These are phyloP conservation scores for Acleris holmiana DNA, from an alignment of 2,888 invertebrate genomes.

Conservation along the genomic window DNA sequence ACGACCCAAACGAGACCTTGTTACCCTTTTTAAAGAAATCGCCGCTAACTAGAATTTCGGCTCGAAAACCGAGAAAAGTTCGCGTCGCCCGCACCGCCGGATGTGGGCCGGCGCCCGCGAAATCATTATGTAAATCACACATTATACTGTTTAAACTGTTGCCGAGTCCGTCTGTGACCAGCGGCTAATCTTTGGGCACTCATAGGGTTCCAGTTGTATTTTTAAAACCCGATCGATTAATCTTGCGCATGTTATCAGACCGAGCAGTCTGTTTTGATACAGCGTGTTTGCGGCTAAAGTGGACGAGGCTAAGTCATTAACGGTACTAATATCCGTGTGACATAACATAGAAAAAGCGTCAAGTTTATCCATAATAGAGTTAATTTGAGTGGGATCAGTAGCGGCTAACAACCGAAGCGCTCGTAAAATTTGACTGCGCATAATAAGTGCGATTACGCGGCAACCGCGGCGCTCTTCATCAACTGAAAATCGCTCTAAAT, in stretches of 20 bases:
- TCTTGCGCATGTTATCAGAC: too few species aligned
- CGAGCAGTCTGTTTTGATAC: too few species aligned
- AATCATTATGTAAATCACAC: conserved; percentile 79
- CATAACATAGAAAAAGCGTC: conserved; percentile 62
- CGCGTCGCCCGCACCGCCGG: conserved; percentile 62
- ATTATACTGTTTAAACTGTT: conserved; percentile 40
- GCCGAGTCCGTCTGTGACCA: conserved; percentile 33
- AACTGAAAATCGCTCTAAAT: conserved; percentile 79
- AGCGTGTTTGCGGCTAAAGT: background rate
- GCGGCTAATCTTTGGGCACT: conserved; percentile 30
- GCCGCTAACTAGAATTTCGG: conserved; percentile 82
- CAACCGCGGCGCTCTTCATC: conserved; percentile 70
- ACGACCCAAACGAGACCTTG: conserved; percentile 81
- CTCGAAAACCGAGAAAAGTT: conserved; percentile 82
- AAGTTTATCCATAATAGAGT: conserved; percentile 68
- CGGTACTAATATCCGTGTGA: conserved; percentile 62
- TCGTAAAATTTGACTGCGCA: conserved; percentile 82
- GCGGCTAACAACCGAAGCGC: conserved; percentile 74
- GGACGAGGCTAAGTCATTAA: conserved; percentile 49
- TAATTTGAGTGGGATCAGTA: conserved; percentile 72
- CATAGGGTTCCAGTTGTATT: conserved; percentile 17
- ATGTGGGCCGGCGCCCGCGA: conserved; percentile 75
- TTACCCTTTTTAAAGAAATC: conserved; percentile 83
- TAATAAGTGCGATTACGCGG: conserved; percentile 78
- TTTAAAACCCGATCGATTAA: conserved; percentile 2